Base-by-base conservation (phyloP, 2,888 invertebrate genomes). In the Bombylius discolor region DNA sequence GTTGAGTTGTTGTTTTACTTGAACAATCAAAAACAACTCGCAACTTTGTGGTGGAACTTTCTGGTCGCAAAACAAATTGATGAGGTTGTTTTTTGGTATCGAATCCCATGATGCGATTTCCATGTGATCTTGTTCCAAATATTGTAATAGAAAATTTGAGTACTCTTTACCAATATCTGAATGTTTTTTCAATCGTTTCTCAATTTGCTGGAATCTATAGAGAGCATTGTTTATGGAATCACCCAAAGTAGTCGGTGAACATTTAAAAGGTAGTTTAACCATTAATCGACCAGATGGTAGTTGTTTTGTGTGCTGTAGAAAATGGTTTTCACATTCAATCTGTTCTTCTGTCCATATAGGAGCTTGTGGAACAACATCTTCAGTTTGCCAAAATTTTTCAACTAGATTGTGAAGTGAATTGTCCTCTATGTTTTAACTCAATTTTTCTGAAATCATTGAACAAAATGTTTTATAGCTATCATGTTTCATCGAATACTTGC, bases 1-100 rank as follows among this genome's bases (percentile, higher is more conserved):
- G 31, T 23, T 42, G 23, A 31, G 51, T 39, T 12, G 42, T 63
- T 65, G 54, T 66, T 61, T 52, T 64, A 65, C 5, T 67, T 64
- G 52, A 52, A 0, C 51, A 46, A 53, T 59, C 57, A 48, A 54
- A 56, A n/a, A 54, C 61, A 5, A 60, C 56, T 11, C 59, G 50
- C 11, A 59, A 23, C 54, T 59, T 57, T 8, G 56, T 56, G 7
- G 49, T 55, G 5, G 45, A 44, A 36, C 52, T 58, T 5, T 59
- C 50, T 9, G 60, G 56, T 39, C 49, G 49, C 33, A 58, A 11
- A 1, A 61, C 51, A 49, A 49, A 54, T 42, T 55, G 58, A 47
- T 60, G 57, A 8, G 60, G 60, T 45, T 9, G 4, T 14, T 13
- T 51, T 5, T 23, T 9, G 31, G 49, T 11, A 39, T 39, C 3